These are phyloP conservation scores for Ellobium chinense DNA, from an alignment of 2,888 invertebrate species.

Conservation along the genomic window DNA sequence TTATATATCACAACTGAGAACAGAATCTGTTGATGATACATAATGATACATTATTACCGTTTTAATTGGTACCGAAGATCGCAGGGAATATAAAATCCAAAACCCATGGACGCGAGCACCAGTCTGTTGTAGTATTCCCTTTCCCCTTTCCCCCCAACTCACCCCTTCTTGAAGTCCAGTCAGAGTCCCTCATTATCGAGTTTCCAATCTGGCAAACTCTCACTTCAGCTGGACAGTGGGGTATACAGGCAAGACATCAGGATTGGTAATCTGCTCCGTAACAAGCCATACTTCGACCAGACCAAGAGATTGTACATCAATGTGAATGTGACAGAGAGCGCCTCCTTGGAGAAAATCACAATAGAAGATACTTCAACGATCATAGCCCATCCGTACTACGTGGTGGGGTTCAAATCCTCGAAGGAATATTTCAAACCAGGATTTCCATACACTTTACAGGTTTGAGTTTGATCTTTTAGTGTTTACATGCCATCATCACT, in stretches of 20 bases:
- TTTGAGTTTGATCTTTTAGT: neutral
- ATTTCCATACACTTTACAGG: conserved; percentile 47
- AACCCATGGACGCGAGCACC: no score
- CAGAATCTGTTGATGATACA: no score
- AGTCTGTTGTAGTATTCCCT: no score
- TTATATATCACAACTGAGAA: no score
- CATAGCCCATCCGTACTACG: conserved; percentile 46
- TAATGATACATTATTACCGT: no score
- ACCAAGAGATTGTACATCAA: conserved; percentile 36
- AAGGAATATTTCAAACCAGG: conserved; percentile 47
- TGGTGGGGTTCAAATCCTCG: conserved; percentile 31
- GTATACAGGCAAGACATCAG: neutral
- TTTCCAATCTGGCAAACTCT: neutral
- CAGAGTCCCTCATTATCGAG: no score
- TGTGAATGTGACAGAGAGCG: conserved; percentile 47
- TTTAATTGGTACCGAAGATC: no score
- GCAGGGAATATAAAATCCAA: no score
- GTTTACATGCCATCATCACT: no score
- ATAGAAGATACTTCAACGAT: conserved; percentile 40
- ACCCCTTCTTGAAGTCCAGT: no score
- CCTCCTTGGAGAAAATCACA: conserved; percentile 33
- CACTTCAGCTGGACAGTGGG: conserved; percentile 23
- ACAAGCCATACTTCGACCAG: neutral
- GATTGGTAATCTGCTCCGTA: neutral
- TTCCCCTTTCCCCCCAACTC: no score